These are phyloP conservation scores for Harpalus rubripes DNA, from an alignment of 2,888 invertebrate genomes.

Conservation along the genomic window DNA sequence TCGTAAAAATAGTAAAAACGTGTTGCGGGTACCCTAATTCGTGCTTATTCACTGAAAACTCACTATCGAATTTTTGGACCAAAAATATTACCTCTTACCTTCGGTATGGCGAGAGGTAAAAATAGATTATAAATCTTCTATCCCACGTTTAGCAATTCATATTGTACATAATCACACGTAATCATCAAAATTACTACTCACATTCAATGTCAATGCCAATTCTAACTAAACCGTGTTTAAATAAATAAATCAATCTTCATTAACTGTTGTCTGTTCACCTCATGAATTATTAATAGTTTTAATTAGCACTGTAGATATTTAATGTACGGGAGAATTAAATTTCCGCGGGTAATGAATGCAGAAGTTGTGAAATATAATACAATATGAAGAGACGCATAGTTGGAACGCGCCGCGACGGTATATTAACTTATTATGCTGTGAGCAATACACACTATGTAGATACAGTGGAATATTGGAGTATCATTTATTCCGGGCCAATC, in stretches of 20 bases:
- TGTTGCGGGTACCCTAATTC: too few relatives aligned
- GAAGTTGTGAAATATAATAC: slow-evolving; percentile 47
- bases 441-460: not conserved
- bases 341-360: slow-evolving; percentile 24
- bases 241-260: slow-evolving; percentile 52
- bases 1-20: too few relatives aligned
- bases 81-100: too few relatives aligned
- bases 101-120: too few relatives aligned
- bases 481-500: slow-evolving; percentile 34
- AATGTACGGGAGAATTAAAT: slow-evolving; percentile 46
- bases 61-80: too few relatives aligned
- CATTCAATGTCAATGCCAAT: slow-evolving; percentile 8
- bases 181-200: too few relatives aligned
- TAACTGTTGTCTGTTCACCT: slow-evolving; percentile 1
- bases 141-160: too few relatives aligned
- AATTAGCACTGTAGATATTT: slow-evolving; percentile 40
- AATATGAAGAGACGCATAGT: not conserved
- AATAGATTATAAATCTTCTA: too few relatives aligned
- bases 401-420: not conserved
- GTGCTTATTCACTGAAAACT: too few relatives aligned
- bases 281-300: slow-evolving; percentile 48
- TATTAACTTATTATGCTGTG: slow-evolving; percentile 19
- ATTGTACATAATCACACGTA: too few relatives aligned
- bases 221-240: slow-evolving; percentile 7
- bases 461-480: slow-evolving; percentile 26